Base-by-base conservation (phyloP, 2,888 invertebrate genomes). In the Corbicula japonica region DNA sequence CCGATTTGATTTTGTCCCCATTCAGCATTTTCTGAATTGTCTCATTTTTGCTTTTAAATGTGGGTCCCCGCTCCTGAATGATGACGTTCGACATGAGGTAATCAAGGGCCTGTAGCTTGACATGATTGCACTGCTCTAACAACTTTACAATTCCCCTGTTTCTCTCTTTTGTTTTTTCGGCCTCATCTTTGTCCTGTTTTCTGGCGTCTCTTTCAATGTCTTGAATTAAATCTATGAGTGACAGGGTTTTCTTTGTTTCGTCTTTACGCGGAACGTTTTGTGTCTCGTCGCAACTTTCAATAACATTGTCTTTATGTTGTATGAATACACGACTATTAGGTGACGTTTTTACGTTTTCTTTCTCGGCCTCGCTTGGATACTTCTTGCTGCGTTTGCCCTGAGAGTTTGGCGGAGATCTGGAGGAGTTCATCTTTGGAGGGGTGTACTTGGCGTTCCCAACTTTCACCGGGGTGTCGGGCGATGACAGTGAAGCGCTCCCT, bases 11-110 rank as follows among this genome's bases (percentile, higher is more conserved):
- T 23, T 80, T 83, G 34, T 83, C 80, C 12, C 83, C 83, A 18
- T 78, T 83, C 44, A 83, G 34, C 78, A 80, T 80, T 38, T 80
- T 77, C 60, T 83, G 83, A 26, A 83, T 76, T 8, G 58, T 78
- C 30, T 80, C 80, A 38, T 80, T 83, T 52, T 73, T 80, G 15
- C 62, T 60, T 44, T 75, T 80, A 32, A 66, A 71, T 18, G 48
- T 41, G 4, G 58, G 71, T 32, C 73, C 78, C 10, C 52, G 66
- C 8, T 80, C 83, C 26, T 83, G 72, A 34, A 83, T 80, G 2
- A 70, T n/a, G 8, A 83, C 80, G 21, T 80, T 78, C 8, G 78
- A 60, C 83, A 83, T 83, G 0, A 83, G 75, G 34, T 75, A 78
- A 52, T 83, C 83, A 15, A 83, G 50, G 3, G 83, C 80, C 34